Base-by-base conservation (phyloP, 2,888 invertebrate species). In the Drosophila setosimentum region DNA sequence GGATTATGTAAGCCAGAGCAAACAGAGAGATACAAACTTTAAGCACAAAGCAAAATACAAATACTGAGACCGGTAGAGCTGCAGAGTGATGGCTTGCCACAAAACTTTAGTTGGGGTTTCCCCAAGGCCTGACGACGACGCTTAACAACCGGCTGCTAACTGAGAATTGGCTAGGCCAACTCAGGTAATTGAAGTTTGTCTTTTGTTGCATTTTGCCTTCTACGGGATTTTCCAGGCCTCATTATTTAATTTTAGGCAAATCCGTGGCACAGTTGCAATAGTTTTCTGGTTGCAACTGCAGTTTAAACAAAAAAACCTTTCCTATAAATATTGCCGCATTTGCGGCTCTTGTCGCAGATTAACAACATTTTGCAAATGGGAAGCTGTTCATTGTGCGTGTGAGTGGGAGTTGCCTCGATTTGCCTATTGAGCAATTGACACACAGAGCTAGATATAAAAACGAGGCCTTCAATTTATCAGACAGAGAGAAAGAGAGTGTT, bases 31-130 rank as follows among this genome's bases (percentile, higher is more conserved):
- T 27, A 60, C 21, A 49, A 58, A 48, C 49, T 33, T 24, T 8
- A 45, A 45, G 45, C 45, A 24, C 45, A 45, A 45, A 45, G 59
- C 68, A 73, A 57, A 49, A 45, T 18, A 73, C 64, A 67, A 64
- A 60, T 24, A 57, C 69, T n/a, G 37, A 61, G 55, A 63, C 62
- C 16, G 40, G 54, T 35, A 55, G 54, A 37, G 40, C 55, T 48
- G 62, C 35, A 53, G 49, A 62, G 64, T 45, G 68, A 65, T 60
- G 64, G 74, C 58, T 78, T 71, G 67, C 75, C 83, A 53, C 71
- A 80, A 80, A 71, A 63, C 16, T 65, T 69, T 59, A 42, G 65
- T 45, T 87, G 89, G 85, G 85, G 85, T 82, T 86, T 89, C 82
- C 85, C 85, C 85, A 89, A 86, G 87, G 85, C 89, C 85, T 64